Evolutionary conservation across 2,797 vertebrate genomes (phyloP), one percentile per base, ranked within the genome.

Genomic region (Eupleurogrammus muticus): DNA sequence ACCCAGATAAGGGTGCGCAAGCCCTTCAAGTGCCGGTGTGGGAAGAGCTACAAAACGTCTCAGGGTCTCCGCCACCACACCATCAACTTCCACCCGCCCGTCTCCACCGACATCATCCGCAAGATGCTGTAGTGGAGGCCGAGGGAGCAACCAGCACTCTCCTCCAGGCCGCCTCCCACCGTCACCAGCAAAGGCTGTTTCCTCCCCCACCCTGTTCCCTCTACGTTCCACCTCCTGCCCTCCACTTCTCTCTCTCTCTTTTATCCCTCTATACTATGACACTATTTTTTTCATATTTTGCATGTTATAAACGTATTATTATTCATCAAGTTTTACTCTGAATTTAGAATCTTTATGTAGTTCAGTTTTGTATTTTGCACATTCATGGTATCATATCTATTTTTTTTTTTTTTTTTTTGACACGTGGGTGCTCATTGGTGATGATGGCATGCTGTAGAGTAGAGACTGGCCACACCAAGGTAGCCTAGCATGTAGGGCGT

Each of bases 41-140:
- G 98, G 73, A 99, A 99, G 95, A 99, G 97, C 94, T 99, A 99
- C 95, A 99, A 99, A 95, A 98, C 96, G 80, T 96, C 98, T 94
- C 98, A 99, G 96, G 97, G 98, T 88, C 97, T 99, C 89, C 95
- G 97, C 83, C 97, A 99, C 93, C 98, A 99, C 93, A 99, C 97
- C 94, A 97, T 99, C 94, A 99, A 97, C 89, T 98, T 99, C 92
- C 98, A 99, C 67, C 96, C 97, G 32, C 97, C 97, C 14, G 92
- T 98, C 92, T 97, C 96, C 28, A 94, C 96, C 49, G 97, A 99
- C 91, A 94, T 97, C 81, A 96, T 98, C 92, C 96, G 96, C 87
- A 99, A 99, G 94, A 95, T 99, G 96, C 96, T 97, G 95, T 96
- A 96, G 94, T 97, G 95, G 95, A 87, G 71, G 78, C 87, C 78